These are phyloP conservation scores for Cheilosia scutellata DNA, from an alignment of 2,888 invertebrate species.

Conservation along the genomic window DNA sequence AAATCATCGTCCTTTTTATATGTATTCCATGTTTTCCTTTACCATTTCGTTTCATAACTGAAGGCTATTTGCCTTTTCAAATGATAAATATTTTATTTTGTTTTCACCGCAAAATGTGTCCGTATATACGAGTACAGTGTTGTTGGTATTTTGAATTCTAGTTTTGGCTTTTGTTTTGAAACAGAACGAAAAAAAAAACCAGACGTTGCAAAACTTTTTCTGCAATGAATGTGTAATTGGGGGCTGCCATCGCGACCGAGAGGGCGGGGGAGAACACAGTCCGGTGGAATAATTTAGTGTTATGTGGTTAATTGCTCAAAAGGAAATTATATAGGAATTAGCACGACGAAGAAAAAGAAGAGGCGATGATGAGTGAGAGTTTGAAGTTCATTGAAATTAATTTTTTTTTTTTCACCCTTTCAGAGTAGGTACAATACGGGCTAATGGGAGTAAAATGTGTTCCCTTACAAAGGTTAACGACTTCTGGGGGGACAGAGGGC, in stretches of 20 bases:
- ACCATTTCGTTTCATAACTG: conserved; percentile 41
- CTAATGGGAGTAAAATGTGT: conserved; percentile 50
- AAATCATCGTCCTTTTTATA: background rate
- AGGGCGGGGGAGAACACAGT: background rate
- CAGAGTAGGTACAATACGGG: background rate
- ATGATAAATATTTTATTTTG: conserved; percentile 66
- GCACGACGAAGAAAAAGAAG: conserved; percentile 16
- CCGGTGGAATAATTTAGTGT: conserved; percentile 66
- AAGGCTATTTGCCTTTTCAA: conserved; percentile 45
- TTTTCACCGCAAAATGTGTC: conserved; percentile 49
- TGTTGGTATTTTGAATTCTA: conserved; percentile 37
- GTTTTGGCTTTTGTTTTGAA: conserved; percentile 32
- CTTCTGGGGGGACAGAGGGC: conserved; percentile 21
- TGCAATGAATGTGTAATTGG: conserved; percentile 68
- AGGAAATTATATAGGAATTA: conserved; percentile 66
- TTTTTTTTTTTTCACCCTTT: background rate
- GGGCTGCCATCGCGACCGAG: conserved; percentile 9
- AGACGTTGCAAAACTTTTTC: conserved; percentile 55
- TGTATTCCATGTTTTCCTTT: conserved; percentile 9
- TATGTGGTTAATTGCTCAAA: conserved; percentile 67
- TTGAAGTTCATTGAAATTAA: conserved; percentile 52
- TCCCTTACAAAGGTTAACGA: conserved; percentile 50
- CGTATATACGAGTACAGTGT: background rate
- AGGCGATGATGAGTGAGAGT: conserved; percentile 39
- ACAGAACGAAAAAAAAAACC: background rate